Base-by-base conservation (phyloP, 1,140 invertebrate genomes). In the Drosophila rufa region DNA sequence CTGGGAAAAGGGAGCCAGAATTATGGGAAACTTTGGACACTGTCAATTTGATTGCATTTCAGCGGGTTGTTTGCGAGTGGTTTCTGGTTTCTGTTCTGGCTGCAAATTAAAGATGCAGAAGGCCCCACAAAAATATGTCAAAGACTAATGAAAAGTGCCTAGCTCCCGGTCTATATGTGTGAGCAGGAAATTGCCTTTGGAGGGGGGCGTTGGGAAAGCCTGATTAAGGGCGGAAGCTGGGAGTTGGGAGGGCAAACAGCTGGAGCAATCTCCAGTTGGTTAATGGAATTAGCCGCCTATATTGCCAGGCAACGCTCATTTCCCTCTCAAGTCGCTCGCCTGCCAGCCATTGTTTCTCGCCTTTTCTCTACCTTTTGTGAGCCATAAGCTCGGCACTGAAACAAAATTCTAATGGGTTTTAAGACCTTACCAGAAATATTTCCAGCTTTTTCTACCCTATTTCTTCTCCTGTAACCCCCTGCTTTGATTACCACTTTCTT, bases 41-140 rank as follows among this genome's bases (percentile, higher is more conserved):
- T 85, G 75, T 79, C 82, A 86, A 85, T 85, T 85, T 85, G 78
- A 85, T 85, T 85, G 82, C 82, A 79, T 81, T 81, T 85, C 46
- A 57, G 75, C 69, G 48, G 67, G 38, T 69, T 76, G 60, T 68
- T 53, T 64, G 36, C 59, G 15, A 64, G 40, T 46, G 62, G 62
- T 62, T 66, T 64, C n/a, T 27, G 22, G 25, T 17, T 22, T 22
- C 19, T 22, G 19, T 50, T 59, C 38, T 2, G 11, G 15, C 14
- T 22, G 33, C 36, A 40, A 58, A 53, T 61, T 70, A 73, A 75
- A 62, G 55, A 60, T 50, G 53, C 56, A 40, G 27, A 40, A 40
- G 22, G 56, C 45, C 36, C 43, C 65, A 38, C 59, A 33, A 15
- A 48, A 40, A 30, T 36, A 14, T 17, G 14, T 43, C 66, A 40